These are phyloP conservation scores for Gryllus longicercus DNA, from an alignment of 2,888 invertebrate genomes.

Conservation along the genomic window DNA sequence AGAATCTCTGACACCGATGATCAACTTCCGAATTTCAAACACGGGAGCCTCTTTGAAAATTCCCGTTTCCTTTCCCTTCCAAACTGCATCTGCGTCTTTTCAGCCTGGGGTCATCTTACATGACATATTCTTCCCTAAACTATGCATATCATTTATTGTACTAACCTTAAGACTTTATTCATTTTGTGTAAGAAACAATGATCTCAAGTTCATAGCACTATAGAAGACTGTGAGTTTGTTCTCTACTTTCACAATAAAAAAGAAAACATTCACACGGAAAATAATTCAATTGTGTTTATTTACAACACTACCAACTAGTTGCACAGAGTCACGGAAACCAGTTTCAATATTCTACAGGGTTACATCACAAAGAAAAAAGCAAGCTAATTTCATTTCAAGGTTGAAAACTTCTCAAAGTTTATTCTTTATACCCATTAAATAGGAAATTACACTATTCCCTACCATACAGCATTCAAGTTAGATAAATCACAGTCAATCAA, in stretches of 20 bases:
- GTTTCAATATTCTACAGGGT: too few species aligned
- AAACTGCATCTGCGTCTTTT: not conserved
- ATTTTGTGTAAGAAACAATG: not conserved
- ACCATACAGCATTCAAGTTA: too few species aligned
- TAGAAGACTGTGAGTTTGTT: not conserved
- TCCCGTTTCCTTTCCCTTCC: not conserved
- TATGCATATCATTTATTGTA: not conserved
- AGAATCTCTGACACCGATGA: not conserved
- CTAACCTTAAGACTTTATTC: not conserved
- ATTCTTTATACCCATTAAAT: too few species aligned
- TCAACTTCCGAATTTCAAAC: not conserved
- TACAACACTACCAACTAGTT: not conserved
- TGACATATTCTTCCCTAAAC: not conserved
- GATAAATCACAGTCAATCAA: too few species aligned
- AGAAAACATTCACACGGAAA: not conserved
- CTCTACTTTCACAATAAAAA: conserved; percentile 6
- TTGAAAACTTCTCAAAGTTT: too few species aligned
- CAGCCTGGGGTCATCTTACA: not conserved
- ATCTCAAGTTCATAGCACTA: not conserved
- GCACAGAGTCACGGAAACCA: conserved; percentile 11
- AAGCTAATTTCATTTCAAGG: too few species aligned
- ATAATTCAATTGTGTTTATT: not conserved
- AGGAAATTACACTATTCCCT: too few species aligned
- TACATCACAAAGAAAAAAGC: too few species aligned
- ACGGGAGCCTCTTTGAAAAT: not conserved